These are phyloP conservation scores for Bungarus multicinctus DNA, from an alignment of 2,113 vertebrate species.

Conservation along the genomic window DNA sequence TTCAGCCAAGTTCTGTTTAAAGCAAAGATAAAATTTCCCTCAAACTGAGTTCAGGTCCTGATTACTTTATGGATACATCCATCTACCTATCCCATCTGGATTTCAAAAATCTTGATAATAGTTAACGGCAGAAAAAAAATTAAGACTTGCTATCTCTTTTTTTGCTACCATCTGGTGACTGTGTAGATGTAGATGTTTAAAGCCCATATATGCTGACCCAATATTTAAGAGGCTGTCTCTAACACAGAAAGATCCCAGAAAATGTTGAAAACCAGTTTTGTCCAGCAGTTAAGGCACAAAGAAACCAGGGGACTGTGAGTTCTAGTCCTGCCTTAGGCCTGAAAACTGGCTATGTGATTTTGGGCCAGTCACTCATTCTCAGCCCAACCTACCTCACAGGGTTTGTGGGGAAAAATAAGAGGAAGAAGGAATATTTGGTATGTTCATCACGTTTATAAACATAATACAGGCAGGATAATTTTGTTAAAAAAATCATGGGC, in stretches of 20 bases:
- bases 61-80: not conserved
- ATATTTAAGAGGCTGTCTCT: not conserved
- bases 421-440: not conserved
- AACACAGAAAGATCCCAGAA: not conserved
- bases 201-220: not conserved
- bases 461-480: not conserved
- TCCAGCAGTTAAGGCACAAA: not conserved
- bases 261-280: not conserved
- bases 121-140: not conserved
- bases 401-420: not conserved
- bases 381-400: not conserved
- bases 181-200: not conserved
- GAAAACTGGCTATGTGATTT: not conserved
- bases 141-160: not conserved
- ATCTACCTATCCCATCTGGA: not conserved
- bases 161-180: not conserved
- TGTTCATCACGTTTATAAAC: not conserved
- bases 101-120: not conserved
- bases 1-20: not conserved
- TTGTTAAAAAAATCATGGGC: not conserved
- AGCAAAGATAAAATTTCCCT: not conserved
- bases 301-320: not conserved
- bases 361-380: not conserved
- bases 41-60: not conserved
- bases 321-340: not conserved